Evolutionary conservation across 2,797 vertebrate species (phyloP).

Genomic region (Chrosomus eos): DNA sequence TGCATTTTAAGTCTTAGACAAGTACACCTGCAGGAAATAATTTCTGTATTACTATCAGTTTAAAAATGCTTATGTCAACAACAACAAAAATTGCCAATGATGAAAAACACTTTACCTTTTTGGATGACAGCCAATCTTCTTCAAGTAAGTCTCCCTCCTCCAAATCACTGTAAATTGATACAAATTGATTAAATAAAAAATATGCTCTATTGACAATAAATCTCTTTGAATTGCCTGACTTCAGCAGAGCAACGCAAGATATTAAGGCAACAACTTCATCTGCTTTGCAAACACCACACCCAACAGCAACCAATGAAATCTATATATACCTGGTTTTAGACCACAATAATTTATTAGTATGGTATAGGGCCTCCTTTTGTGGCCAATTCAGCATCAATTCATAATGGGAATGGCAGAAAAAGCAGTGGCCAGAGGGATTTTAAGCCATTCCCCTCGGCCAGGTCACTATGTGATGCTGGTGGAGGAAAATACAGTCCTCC

Average conservation of each 20-base stretch:
- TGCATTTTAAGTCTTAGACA: background rate
- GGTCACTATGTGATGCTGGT: background rate
- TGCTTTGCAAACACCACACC: background rate
- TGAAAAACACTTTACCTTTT: conserved; percentile 86
- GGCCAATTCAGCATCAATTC: background rate
- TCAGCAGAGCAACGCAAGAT: background rate
- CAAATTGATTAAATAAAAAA: background rate
- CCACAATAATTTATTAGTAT: background rate
- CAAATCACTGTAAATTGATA: conserved; percentile 83
- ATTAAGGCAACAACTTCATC: background rate
- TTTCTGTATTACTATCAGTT: background rate
- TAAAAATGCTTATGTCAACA: background rate
- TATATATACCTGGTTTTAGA: background rate
- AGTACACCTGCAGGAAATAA: background rate
- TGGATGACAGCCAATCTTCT: conserved; percentile 89
- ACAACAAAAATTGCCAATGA: conserved; percentile 54
- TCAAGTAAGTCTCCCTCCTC: conserved; percentile 95
- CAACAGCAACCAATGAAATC: background rate
- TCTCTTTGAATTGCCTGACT: background rate
- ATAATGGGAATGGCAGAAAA: background rate
- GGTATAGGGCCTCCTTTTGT: background rate
- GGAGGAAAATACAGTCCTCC: background rate
- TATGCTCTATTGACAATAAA: background rate
- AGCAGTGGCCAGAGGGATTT: background rate
- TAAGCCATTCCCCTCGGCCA: background rate